These are phyloP conservation scores for Pangasius djambal DNA, from an alignment of 2,797 vertebrate genomes.

Conservation along the genomic window DNA sequence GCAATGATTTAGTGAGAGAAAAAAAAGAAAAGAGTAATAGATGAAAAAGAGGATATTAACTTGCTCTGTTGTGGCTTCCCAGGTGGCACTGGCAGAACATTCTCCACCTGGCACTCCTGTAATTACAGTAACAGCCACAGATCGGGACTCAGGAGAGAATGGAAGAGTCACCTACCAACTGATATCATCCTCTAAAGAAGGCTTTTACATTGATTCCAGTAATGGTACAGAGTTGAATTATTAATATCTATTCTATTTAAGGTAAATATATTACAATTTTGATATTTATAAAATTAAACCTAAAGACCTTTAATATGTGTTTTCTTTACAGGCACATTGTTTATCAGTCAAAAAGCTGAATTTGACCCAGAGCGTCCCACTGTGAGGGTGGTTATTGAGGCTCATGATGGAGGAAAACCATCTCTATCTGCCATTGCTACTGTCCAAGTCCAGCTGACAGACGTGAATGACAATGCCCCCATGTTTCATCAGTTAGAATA, in stretches of 20 bases:
- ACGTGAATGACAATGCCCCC: constrained; percentile 92
- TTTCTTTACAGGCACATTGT: constrained; percentile 85
- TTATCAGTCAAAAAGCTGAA: constrained; percentile 79
- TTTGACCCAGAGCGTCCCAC: constrained; percentile 80
- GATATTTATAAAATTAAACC: background rate
- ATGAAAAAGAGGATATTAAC: constrained; percentile 6
- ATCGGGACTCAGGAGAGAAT: constrained; percentile 89
- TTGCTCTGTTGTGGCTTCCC: constrained; percentile 39
- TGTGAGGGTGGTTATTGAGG: constrained; percentile 89
- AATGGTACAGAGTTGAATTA: constrained; percentile 79
- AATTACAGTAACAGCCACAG: constrained; percentile 90
- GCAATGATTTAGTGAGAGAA: background rate
- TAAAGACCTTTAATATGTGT: background rate
- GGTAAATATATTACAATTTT: background rate
- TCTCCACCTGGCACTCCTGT: constrained; percentile 84
- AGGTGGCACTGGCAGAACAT: constrained; percentile 90
- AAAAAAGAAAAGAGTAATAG: background rate
- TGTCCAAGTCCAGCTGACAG: constrained; percentile 88
- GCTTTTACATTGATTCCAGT: constrained; percentile 86
- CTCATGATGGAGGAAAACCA: constrained; percentile 84
- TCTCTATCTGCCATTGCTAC: constrained; percentile 83
- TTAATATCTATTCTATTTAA: background rate
- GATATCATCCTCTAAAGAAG: constrained; percentile 78
- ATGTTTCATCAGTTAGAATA: constrained; percentile 86
- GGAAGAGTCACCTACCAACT: constrained; percentile 88